Conservation (phyloP, 2,888 invertebrate genomes). For the Odontomyia ornata region DNA sequence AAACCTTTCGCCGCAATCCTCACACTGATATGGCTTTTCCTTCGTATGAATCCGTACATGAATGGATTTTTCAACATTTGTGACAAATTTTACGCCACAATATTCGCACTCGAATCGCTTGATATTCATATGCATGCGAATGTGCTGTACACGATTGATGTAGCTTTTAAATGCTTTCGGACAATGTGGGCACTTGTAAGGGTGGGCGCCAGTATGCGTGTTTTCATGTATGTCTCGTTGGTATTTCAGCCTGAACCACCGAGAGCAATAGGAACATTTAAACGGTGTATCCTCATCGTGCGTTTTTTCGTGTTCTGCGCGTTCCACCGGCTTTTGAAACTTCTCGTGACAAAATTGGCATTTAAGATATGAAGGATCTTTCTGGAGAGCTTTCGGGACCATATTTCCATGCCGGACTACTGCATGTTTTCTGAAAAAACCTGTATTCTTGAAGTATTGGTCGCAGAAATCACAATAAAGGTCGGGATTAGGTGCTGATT, state of each 20-base stretch:
- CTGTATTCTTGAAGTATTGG: not conserved
- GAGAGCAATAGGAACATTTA: not conserved
- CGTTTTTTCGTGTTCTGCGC: constrained; percentile 47
- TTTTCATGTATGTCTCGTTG: not conserved
- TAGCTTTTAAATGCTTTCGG: not conserved
- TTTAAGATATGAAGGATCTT: constrained; percentile 36
- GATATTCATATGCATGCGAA: not conserved
- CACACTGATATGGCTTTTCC: constrained; percentile 31
- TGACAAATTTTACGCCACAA: not conserved
- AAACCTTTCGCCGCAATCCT: constrained; percentile 16
- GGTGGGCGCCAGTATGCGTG: constrained; percentile 19
- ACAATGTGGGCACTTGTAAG: constrained; percentile 26
- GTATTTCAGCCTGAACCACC: not conserved
- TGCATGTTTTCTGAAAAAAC: not conserved
- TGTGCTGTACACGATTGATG: not conserved
- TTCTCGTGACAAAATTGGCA: constrained; percentile 49
- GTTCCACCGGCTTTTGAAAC: constrained; percentile 47
- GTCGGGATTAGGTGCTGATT: not conserved
- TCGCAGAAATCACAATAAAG: constrained; percentile 4
- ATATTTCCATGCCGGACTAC: not conserved
- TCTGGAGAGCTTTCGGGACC: not conserved
- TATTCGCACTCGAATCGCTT: not conserved
- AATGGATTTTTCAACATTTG: not conserved
- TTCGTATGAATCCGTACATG: not conserved
- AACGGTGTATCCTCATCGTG: not conserved